Conservation (phyloP, 2,113 vertebrate genomes). For the Ardeotis arabs region DNA sequence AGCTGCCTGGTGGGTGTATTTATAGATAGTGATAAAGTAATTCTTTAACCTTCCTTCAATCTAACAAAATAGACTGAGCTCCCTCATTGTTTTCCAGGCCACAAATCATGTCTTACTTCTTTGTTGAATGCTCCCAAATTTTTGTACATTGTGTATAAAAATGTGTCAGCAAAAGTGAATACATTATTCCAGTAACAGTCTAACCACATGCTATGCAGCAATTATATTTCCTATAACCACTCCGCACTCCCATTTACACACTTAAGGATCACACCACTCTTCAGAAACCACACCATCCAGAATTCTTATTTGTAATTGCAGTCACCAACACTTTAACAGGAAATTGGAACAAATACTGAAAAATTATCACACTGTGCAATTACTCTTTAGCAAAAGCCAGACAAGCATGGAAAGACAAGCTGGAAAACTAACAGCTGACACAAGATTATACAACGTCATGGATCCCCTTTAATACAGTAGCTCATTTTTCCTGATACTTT, state of each 20-base stretch:
- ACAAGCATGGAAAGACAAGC: background rate
- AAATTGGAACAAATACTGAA: background rate
- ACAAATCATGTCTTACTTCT: background rate
- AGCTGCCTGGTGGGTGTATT: conserved; percentile 23
- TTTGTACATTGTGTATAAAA: background rate
- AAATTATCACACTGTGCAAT: background rate
- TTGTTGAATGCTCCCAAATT: background rate
- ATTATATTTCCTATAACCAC: background rate
- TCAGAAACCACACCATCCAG: background rate
- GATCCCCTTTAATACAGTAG: background rate
- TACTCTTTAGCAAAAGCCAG: background rate
- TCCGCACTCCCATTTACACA: background rate
- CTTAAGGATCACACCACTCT: background rate
- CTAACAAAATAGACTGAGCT: background rate
- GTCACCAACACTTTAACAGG: background rate
- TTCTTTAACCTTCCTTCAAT: conserved; percentile 4
- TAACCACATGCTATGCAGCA: background rate
- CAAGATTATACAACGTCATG: fast-evolving
- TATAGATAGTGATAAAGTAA: conserved; percentile 19
- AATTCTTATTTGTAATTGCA: background rate
- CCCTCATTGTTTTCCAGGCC: background rate
- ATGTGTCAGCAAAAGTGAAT: background rate
- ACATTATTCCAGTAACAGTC: background rate
- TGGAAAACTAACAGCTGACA: background rate
- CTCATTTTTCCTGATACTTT: background rate